Evolutionary conservation across 1,140 invertebrate species (phyloP).

Genomic region (Galleria mellonella): DNA sequence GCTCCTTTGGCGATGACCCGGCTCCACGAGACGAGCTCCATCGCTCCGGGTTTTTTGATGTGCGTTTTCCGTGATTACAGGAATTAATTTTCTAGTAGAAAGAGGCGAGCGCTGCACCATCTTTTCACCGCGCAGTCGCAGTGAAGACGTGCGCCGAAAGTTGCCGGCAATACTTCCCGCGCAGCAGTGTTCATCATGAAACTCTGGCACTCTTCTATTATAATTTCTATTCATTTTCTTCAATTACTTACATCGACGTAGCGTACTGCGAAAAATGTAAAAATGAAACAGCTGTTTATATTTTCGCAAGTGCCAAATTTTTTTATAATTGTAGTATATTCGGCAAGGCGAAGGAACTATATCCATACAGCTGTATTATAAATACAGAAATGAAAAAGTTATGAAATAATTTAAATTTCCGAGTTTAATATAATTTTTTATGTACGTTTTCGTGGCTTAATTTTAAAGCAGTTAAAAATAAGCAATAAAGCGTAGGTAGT

Average conservation of each 20-base stretch:
- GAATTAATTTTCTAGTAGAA: slow-evolving; percentile 62
- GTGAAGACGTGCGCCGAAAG: slow-evolving; percentile 66
- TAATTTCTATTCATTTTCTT: slow-evolving; percentile 64
- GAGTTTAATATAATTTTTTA: no score
- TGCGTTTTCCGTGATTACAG: slow-evolving; percentile 68
- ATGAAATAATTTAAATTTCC: no score
- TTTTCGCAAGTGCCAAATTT: slow-evolving; percentile 10
- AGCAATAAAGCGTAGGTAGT: no score
- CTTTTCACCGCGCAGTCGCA: slow-evolving; percentile 73
- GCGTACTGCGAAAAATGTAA: slow-evolving; percentile 32
- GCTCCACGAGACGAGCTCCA: slow-evolving; percentile 55
- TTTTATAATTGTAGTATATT: no score
- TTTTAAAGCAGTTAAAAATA: no score
- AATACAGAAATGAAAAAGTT: no score
- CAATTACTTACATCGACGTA: slow-evolving; percentile 54
- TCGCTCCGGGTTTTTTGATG: slow-evolving; percentile 58
- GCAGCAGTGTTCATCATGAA: slow-evolving; percentile 64
- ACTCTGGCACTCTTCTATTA: slow-evolving; percentile 53
- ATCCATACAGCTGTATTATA: no score
- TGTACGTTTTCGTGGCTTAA: no score
- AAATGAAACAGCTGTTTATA: slow-evolving; percentile 40
- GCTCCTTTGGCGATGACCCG: slow-evolving; percentile 60
- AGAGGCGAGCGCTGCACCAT: slow-evolving; percentile 69
- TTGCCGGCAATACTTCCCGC: slow-evolving; percentile 60
- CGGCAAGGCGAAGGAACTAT: no score